These are phyloP conservation scores for Melanotaenia nigrans DNA, from an alignment of 2,797 vertebrate species.

Conservation along the genomic window DNA sequence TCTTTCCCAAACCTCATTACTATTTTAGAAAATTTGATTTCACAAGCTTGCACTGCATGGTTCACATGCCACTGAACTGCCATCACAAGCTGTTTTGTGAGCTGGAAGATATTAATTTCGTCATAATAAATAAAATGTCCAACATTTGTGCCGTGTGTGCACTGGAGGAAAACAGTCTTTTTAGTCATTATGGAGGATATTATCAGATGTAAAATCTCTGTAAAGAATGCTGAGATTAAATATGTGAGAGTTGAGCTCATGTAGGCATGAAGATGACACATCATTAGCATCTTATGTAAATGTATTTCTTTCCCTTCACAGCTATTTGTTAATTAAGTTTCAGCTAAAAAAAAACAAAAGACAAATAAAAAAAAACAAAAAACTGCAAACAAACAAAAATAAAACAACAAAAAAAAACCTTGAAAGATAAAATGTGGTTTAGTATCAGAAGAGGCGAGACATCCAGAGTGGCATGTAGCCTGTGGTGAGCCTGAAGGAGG, in stretches of 20 bases:
- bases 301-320: conserved; percentile 21
- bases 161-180: neutral
- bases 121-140: neutral
- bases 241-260: neutral
- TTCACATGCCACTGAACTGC: neutral
- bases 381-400: too few species aligned
- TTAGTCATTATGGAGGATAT: neutral
- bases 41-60: neutral
- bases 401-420: too few species aligned
- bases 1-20: neutral
- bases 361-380: too few species aligned
- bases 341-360: neutral
- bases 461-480: too few species aligned
- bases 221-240: conserved; percentile 18
- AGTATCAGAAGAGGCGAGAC: too few species aligned
- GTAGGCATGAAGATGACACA: conserved; percentile 34
- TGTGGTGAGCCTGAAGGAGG: too few species aligned
- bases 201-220: conserved; percentile 18
- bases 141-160: too few species aligned
- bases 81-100: neutral
- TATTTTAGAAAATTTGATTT: neutral
- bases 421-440: too few species aligned
- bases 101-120: neutral
- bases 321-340: conserved; percentile 33
- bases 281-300: conserved; percentile 26